Evolutionary conservation across 2,797 vertebrate genomes (phyloP), one percentile per base, ranked within the genome.

Genomic region (Phataginus tetradactyla): DNA sequence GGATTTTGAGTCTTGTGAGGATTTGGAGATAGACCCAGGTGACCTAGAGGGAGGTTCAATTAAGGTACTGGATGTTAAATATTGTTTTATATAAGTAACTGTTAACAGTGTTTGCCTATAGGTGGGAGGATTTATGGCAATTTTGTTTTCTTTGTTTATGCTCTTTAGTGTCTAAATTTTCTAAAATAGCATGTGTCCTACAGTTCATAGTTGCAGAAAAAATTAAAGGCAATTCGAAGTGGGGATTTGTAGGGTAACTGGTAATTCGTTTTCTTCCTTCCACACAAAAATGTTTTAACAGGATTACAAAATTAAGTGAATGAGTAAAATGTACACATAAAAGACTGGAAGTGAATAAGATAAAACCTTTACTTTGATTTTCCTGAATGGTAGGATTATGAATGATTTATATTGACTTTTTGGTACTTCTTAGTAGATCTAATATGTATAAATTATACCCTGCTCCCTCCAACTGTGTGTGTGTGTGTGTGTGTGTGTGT

Each of bases 21-120:
- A 95, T 95, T 72, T 77, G 83, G 96, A 96, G 71, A 39, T 34
- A 79, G 85, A 79, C 32, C 53, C 79, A 55, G 39, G 34, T 20
- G 66, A 92, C 45, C 64, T 32, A 25, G 89, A 87, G 88, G 88
- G 34, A 95, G 39, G 21, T 63, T 90, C 5, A 0, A 5, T 61
- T 64, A 90, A 97, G 95, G 97, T 97, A 96, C 39, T 69, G 21
- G 29, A 34, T 86, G 21, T 57, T 80, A 81, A 91, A 39, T 93
- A 68, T 63, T 55, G 29, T 90, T 81, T 91, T 95, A 29, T n/a
- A 2, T 71, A 80, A 27, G 27, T 39, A 74, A 83, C n/a, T 87
- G 20, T 71, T 85, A 49, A 72, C 81, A 78, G 1, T 37, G 1
- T 88, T 93, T 86, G 27, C n/a, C 39, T 45, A 2, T 34, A 23